Evolutionary conservation across 2,888 invertebrate species (phyloP), one percentile per base, ranked within the genome.

Genomic region (Agrenia bidenticulata): DNA sequence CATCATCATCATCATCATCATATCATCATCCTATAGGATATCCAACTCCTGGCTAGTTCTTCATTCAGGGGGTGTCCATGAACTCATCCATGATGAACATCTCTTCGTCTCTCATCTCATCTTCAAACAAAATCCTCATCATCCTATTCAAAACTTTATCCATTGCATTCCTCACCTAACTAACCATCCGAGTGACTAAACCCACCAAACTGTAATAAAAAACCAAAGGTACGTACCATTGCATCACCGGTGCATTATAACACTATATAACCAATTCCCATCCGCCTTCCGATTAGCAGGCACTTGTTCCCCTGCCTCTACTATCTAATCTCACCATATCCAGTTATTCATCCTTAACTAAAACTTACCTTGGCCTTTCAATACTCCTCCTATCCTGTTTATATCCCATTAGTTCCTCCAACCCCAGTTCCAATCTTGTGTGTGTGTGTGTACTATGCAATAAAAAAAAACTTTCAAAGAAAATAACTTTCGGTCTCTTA

Each of bases 41-140:
- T 4, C 15, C 19, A 45, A 45, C 15, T 13, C 15, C 24, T 51
- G 23, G 19, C 21, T 24, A 23, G 21, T 51, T 4, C 49, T 9
- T 51, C 51, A 21, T 51, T 53, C 54, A 53, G 51, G 64, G 64
- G 59, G 64, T 64, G 64, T 64, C 54, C 64, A 58, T 64, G 59
- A 64, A 64, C 64, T 53, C 54, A 50, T 63, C 37, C 58, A 50
- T 39, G 37, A 61, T 41, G 37, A 62, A 54, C 17, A 32, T 32
- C 13, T 32, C 9, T 19, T 23, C 17, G 32, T 4, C n/a, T 54
- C 54, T 32, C 32, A 11, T 27, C 24, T 26, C 54, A 54, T 51
- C 32, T 19, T 45, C 45, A 15, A 45, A 45, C 45, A 45, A 45
- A 45, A 45, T 45, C 45, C 15, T 45, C 45, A 45, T 45, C 45